phyloP scores from a whole-genome alignment of 2,113 vertebrate species.

The Dicrurus megarhynchus region DNA sequence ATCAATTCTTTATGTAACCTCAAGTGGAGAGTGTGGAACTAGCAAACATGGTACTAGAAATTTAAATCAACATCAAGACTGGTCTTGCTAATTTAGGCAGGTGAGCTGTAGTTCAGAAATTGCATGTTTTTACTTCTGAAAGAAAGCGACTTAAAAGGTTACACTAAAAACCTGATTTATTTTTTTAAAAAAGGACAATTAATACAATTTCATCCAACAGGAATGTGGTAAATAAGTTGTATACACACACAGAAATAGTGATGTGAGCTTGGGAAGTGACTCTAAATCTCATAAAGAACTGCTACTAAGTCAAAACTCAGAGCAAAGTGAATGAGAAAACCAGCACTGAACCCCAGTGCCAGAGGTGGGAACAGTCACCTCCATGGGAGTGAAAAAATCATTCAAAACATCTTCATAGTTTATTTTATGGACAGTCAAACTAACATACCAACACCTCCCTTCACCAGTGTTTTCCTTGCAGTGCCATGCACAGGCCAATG shows the following conservation, averaged over 20 bases:
- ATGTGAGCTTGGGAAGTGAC: background rate
- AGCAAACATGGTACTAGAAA: background rate
- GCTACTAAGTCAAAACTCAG: background rate
- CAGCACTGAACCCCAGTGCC: background rate
- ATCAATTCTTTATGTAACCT: background rate
- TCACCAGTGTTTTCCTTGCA: background rate
- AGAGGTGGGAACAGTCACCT: background rate
- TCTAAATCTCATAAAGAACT: background rate
- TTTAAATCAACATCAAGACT: background rate
- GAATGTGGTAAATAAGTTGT: background rate
- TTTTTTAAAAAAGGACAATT: background rate
- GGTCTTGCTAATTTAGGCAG: background rate
- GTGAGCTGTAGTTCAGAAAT: background rate
- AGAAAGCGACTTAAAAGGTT: background rate
- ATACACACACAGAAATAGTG: background rate
- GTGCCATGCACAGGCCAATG: fast-evolving
- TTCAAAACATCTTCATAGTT: background rate
- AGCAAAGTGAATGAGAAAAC: background rate
- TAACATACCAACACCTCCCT: background rate
- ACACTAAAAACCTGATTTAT: background rate
- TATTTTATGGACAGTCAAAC: background rate
- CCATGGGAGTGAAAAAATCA: background rate
- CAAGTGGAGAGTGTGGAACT: background rate
- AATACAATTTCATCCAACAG: background rate
- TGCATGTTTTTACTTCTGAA: background rate